Percentiles rank a stretch among this genome's conserved stretches.
Evolutionary conservation across 2,888 invertebrate genomes (phyloP).

Genomic region (Elgonia sp.): DNA sequence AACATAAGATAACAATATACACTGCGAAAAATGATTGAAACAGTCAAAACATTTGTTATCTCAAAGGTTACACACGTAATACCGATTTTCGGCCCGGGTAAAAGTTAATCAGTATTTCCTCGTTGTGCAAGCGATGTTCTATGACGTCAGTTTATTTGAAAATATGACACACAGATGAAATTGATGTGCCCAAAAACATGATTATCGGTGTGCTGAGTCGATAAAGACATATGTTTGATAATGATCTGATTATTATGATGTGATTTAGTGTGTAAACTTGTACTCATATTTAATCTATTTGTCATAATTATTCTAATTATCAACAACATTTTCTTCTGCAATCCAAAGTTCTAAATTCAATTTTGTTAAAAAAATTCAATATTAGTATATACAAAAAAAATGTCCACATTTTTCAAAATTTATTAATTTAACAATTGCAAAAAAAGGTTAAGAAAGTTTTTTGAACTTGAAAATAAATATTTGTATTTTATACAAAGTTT

Average conservation of each 20-base stretch:
- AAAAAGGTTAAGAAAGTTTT: no score
- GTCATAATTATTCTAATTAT: no score
- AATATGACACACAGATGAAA: constrained; percentile 3
- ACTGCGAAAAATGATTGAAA: neutral
- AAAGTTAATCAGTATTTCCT: neutral
- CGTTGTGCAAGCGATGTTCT: neutral
- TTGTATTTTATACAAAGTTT: no score
- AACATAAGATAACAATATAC: neutral
- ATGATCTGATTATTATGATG: neutral
- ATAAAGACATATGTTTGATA: neutral
- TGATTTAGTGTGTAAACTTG: neutral
- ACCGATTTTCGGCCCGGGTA: neutral
- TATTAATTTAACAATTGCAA: no score
- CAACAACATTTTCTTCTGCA: no score
- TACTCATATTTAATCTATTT: no score
- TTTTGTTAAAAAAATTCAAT: no score
- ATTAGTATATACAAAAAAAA: no score
- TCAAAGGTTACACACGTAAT: constrained; percentile 12
- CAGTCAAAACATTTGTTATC: neutral
- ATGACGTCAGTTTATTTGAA: constrained; percentile 29
- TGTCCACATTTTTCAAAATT: no score
- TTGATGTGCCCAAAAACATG: constrained; percentile 8
- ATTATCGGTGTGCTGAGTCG: no score
- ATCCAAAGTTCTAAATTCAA: no score
- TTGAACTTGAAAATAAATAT: no score